A percentile compares a stretch with the other conserved stretches of the same genome.
Evolutionary conservation across 2,113 vertebrate genomes (phyloP).

Genomic region (Tragelaphus buxtoni): DNA sequence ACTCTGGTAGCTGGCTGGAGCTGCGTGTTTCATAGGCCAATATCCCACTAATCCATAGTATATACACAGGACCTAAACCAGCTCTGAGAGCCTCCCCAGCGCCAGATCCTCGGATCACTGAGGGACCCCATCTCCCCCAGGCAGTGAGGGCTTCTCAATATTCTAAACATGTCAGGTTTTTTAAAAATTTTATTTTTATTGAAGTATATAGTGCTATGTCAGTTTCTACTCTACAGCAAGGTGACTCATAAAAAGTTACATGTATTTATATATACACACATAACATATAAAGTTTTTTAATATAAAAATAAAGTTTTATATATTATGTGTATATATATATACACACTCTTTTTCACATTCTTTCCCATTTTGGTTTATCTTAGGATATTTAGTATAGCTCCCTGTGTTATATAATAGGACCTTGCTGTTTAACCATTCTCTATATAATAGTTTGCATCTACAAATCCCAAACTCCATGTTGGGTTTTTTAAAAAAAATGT

Average conservation of each 20-base stretch:
- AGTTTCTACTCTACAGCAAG: background rate
- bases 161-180: background rate
- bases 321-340: background rate
- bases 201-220: background rate
- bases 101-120: accelerated
- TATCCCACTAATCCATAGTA: background rate
- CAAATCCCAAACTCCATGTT: background rate
- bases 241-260: background rate
- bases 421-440: background rate
- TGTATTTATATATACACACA: background rate
- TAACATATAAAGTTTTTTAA: background rate
- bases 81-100: background rate
- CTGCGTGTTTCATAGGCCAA: background rate
- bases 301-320: background rate
- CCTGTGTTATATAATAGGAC: background rate
- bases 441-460: background rate
- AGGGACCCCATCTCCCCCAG: background rate
- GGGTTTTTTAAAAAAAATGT: accelerated
- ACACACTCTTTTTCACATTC: background rate
- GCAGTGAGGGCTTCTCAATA: background rate
- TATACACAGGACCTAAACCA: accelerated
- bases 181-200: background rate
- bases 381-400: background rate
- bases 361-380: background rate
- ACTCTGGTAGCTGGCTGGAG: background rate